phyloP scores from a whole-genome alignment of 1,140 invertebrate species.

The Bombyx mori region DNA sequence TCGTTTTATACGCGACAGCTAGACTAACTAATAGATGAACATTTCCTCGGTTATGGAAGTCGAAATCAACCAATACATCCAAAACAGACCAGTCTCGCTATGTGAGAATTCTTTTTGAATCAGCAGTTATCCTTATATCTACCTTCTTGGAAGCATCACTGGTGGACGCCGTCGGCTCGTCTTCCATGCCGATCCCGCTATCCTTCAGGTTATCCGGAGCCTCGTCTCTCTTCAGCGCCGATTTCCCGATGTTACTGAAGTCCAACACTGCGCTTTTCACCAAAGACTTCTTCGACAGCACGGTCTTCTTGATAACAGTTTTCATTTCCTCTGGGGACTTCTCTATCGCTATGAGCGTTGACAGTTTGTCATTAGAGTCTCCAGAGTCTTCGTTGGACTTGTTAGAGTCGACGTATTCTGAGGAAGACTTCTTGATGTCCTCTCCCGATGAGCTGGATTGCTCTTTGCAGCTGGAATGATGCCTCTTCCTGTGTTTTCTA shows the following conservation, averaged over 20 bases:
- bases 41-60: neutral
- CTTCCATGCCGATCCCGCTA: constrained; percentile 54
- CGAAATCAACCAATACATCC: neutral
- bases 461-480: constrained; percentile 86
- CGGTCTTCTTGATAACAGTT: constrained; percentile 58
- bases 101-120: neutral
- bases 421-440: constrained; percentile 74
- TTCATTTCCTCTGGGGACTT: constrained; percentile 64
- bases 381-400: constrained; percentile 61
- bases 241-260: constrained; percentile 51
- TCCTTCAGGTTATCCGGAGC: constrained; percentile 53
- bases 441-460: constrained; percentile 86
- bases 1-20: too few relatives aligned
- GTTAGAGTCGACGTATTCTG: constrained; percentile 53
- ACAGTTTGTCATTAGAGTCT: constrained; percentile 57
- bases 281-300: constrained; percentile 51
- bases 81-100: neutral
- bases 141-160: constrained; percentile 53
- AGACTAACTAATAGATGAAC: neutral
- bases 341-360: constrained; percentile 54
- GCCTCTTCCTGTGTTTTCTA: constrained; percentile 83
- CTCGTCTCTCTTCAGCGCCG: constrained; percentile 40
- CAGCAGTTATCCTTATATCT: constrained; percentile 6
- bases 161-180: constrained; percentile 41
- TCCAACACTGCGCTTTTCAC: constrained; percentile 57